Percentiles rank a stretch among this genome's conserved stretches.
Evolutionary conservation across 1,140 invertebrate genomes (phyloP).

Genomic region (Psilanteris sp.): DNA sequence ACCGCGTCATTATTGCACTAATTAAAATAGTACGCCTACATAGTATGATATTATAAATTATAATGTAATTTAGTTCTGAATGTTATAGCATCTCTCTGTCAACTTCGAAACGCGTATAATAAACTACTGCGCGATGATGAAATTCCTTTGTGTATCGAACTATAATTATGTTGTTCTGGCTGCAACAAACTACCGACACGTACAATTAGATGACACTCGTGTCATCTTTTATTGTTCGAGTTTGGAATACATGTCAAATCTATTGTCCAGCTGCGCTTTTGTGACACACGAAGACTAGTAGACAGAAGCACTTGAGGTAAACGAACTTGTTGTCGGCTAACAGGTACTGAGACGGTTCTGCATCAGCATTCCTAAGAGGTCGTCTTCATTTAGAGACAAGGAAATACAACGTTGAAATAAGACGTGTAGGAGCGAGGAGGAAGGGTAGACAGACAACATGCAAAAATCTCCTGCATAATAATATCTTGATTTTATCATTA

Average conservation of each 20-base stretch:
- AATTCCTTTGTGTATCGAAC: background rate
- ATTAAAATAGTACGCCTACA: too few species aligned
- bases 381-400: slow-evolving; percentile 62
- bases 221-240: slow-evolving; percentile 18
- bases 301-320: slow-evolving; percentile 60
- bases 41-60: too few species aligned
- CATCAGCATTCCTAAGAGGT: slow-evolving; percentile 62
- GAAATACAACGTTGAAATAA: slow-evolving; percentile 53
- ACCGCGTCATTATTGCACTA: too few species aligned
- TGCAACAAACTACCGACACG: background rate
- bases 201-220: slow-evolving; percentile 10
- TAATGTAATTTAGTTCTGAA: background rate
- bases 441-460: slow-evolving; percentile 40
- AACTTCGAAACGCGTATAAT: background rate
- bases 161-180: slow-evolving; percentile 8
- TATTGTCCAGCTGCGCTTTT: slow-evolving; percentile 57
- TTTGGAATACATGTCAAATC: slow-evolving; percentile 29
- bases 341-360: slow-evolving; percentile 62
- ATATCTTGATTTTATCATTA: slow-evolving; percentile 55
- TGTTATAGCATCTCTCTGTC: background rate
- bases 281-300: slow-evolving; percentile 53
- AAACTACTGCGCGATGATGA: background rate
- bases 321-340: slow-evolving; percentile 62
- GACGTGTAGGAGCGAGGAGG: slow-evolving; percentile 43
- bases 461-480: slow-evolving; percentile 55